These are phyloP conservation scores for Thalassophryne amazonica DNA, from an alignment of 2,797 vertebrate species.

Conservation along the genomic window DNA sequence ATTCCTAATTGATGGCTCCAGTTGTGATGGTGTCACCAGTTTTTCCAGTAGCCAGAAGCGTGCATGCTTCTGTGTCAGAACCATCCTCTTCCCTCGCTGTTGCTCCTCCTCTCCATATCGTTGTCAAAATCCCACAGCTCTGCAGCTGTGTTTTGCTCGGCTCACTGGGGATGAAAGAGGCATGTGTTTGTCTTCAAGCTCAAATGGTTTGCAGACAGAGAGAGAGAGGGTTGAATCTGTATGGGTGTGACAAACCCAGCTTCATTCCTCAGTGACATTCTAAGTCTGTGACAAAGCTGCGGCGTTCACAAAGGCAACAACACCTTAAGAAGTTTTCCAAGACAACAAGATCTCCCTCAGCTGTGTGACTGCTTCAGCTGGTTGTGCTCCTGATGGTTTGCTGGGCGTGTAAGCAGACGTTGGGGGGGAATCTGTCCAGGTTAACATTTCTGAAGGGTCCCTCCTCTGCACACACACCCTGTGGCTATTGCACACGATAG, in stretches of 20 bases:
- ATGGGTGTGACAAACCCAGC: constrained; percentile 54
- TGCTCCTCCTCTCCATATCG: constrained; percentile 15
- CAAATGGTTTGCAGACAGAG: constrained; percentile 48
- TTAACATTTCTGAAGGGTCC: constrained; percentile 35
- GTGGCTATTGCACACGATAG: constrained; percentile 25
- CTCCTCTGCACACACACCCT: constrained; percentile 26
- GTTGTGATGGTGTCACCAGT: constrained; percentile 9
- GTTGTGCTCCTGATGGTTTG: constrained; percentile 5
- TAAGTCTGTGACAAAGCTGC: constrained; percentile 52
- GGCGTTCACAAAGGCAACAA: constrained; percentile 30
- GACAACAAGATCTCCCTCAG: constrained; percentile 23
- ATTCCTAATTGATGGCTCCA: too few relatives aligned
- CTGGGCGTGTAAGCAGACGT: constrained; percentile 21
- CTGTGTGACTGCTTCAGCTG: neutral
- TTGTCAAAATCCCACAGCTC: constrained; percentile 10
- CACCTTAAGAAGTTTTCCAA: constrained; percentile 24
- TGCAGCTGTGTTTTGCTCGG: constrained; percentile 69
- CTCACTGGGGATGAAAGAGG: constrained; percentile 31
- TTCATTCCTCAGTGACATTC: constrained; percentile 66
- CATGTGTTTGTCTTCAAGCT: constrained; percentile 58
- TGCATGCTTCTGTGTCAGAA: constrained; percentile 59
- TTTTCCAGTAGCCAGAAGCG: constrained; percentile 17
- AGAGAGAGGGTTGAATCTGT: constrained; percentile 53
- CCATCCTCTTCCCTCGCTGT: neutral
- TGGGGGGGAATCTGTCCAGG: constrained; percentile 19